Evolutionary conservation across 2,113 vertebrate genomes (phyloP).

Genomic region (Aegotheles bennettii): DNA sequence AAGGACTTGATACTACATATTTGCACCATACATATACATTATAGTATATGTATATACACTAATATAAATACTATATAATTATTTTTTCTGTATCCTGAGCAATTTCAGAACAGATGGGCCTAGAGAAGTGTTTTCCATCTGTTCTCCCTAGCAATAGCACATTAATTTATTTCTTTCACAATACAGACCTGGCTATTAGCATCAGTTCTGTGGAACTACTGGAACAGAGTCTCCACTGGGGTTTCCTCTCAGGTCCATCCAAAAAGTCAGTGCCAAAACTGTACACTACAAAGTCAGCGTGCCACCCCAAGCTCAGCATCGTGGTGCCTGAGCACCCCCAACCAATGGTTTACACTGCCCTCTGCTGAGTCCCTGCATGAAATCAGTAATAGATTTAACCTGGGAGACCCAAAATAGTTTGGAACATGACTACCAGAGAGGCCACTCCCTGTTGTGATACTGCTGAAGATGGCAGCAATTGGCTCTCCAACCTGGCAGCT

Average conservation of each 20-base stretch:
- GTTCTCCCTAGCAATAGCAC: background rate
- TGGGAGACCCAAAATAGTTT: background rate
- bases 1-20: background rate
- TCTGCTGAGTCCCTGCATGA: background rate
- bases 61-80: background rate
- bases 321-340: rapidly evolving
- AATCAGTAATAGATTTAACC: background rate
- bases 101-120: background rate
- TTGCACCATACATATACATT: background rate
- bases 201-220: background rate
- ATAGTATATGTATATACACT: background rate
- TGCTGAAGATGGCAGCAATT: background rate
- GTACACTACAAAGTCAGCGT: background rate
- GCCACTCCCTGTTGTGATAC: background rate
- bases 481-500: background rate
- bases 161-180: background rate
- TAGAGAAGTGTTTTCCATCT: background rate
- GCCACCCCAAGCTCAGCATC: background rate
- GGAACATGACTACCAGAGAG: background rate
- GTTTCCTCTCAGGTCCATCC: background rate
- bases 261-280: background rate
- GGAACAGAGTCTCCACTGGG: background rate
- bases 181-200: background rate
- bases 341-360: background rate
- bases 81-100: background rate